Percentiles rank a stretch among this genome's conserved stretches.
Conservation (phyloP, 2,888 invertebrate genomes). For the Exephanes ischioxanthus region DNA sequence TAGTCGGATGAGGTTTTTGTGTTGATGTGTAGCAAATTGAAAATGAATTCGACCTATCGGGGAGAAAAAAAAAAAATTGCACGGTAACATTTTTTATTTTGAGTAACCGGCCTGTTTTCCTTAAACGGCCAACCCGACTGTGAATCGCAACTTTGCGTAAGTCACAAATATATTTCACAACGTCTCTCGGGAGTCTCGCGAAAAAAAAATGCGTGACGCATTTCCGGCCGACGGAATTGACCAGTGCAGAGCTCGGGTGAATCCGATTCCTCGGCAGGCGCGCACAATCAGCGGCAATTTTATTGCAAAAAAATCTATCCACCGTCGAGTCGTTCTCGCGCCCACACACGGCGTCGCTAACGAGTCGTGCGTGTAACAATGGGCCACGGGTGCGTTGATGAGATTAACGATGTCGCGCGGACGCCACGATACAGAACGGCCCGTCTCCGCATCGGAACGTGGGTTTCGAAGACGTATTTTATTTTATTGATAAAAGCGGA, state of each 20-base stretch:
- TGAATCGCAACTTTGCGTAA: too few species aligned
- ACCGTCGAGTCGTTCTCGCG: constrained; percentile 1
- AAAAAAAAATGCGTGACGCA: not conserved
- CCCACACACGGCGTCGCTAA: constrained; percentile 21
- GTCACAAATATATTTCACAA: too few species aligned
- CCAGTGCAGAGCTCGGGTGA: constrained; percentile 1
- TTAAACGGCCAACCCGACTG: too few species aligned
- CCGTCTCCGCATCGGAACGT: not conserved
- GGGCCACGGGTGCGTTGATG: constrained; percentile 22
- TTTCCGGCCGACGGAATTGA: constrained; percentile 28
- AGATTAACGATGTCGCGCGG: constrained; percentile 21
- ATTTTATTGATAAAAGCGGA: not conserved
- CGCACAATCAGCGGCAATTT: not conserved
- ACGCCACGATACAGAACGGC: not conserved
- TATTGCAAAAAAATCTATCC: not conserved
- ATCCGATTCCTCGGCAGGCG: constrained; percentile 1
- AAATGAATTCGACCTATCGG: not conserved
- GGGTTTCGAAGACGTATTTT: not conserved
- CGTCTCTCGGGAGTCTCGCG: not conserved
- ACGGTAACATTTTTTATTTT: not conserved
- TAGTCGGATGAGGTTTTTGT: not conserved
- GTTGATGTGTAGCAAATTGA: not conserved
- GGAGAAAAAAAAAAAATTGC: not conserved
- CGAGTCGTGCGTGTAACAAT: constrained; percentile 39
- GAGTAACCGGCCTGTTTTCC: too few species aligned